Conservation (phyloP, 2,888 invertebrate species). For the Hedychridium roseum region DNA sequence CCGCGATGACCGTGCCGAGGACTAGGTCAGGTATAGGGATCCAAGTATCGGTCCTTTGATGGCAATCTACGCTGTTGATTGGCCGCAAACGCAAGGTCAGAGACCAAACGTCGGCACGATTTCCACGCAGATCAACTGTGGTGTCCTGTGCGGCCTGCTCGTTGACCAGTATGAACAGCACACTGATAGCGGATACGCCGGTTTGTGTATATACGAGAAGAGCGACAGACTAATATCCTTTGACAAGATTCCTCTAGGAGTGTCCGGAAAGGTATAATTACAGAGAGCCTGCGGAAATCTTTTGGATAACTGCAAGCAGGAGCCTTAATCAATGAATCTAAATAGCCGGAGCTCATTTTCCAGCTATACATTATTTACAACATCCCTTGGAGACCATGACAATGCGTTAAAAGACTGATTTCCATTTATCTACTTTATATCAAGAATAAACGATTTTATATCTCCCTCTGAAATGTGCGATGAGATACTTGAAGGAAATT, state of each 20-base stretch:
- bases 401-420: too few relatives aligned
- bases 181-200: slow-evolving; percentile 21
- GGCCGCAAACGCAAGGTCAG: slow-evolving; percentile 39
- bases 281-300: not conserved
- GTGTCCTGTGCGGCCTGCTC: slow-evolving; percentile 38
- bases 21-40: too few relatives aligned
- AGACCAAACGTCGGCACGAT: slow-evolving; percentile 24
- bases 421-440: too few relatives aligned
- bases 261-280: slow-evolving; percentile 6
- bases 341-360: too few relatives aligned
- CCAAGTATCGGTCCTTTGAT: slow-evolving; percentile 27
- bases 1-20: too few relatives aligned
- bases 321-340: slow-evolving; percentile 6
- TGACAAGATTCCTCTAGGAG: slow-evolving; percentile 19
- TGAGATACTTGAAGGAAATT: too few relatives aligned
- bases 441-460: too few relatives aligned
- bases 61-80: slow-evolving; percentile 32
- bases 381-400: too few relatives aligned
- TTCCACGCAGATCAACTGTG: slow-evolving; percentile 32
- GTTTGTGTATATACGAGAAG: slow-evolving; percentile 19
- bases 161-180: slow-evolving; percentile 34
- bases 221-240: slow-evolving; percentile 33
- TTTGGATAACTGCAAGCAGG: slow-evolving; percentile 1
- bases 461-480: too few relatives aligned
- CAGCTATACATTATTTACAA: too few relatives aligned